Evolutionary conservation across 1,140 invertebrate genomes (phyloP).

Genomic region (Pteromalus puparum): DNA sequence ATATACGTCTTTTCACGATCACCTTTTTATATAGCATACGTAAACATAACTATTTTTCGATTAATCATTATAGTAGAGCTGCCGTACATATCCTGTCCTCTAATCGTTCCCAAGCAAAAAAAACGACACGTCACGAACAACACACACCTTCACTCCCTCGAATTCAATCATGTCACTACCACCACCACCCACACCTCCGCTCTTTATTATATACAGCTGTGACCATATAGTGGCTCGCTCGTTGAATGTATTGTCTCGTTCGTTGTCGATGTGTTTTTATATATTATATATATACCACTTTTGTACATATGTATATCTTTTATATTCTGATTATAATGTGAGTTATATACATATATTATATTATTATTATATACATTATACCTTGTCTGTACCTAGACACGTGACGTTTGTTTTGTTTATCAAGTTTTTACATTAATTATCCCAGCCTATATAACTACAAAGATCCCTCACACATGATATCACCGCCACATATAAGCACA

Average conservation of each 20-base stretch:
- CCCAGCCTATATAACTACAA: constrained; percentile 42
- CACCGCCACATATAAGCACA: background rate
- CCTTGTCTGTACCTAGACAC: constrained; percentile 70
- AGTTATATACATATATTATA: constrained; percentile 56
- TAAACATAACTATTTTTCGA: background rate
- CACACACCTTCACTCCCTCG: too few species aligned
- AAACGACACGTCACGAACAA: background rate
- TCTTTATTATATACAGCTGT: constrained; percentile 67
- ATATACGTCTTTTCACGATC: background rate
- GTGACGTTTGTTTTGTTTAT: constrained; percentile 65
- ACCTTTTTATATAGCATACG: background rate
- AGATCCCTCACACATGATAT: constrained; percentile 33
- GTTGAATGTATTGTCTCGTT: constrained; percentile 76
- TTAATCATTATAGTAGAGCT: background rate
- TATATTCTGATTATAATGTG: constrained; percentile 72
- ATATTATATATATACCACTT: constrained; percentile 64
- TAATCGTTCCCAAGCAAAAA: background rate
- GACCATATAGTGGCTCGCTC: constrained; percentile 76
- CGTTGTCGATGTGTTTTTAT: constrained; percentile 75
- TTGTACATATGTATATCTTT: constrained; percentile 70
- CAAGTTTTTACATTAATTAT: constrained; percentile 54
- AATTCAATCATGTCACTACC: constrained; percentile 46
- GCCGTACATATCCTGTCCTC: background rate
- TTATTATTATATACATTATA: constrained; percentile 59
- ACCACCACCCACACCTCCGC: constrained; percentile 30